Evolutionary conservation across 1,140 invertebrate species (phyloP).

Genomic region (Rhyzopertha dominica): DNA sequence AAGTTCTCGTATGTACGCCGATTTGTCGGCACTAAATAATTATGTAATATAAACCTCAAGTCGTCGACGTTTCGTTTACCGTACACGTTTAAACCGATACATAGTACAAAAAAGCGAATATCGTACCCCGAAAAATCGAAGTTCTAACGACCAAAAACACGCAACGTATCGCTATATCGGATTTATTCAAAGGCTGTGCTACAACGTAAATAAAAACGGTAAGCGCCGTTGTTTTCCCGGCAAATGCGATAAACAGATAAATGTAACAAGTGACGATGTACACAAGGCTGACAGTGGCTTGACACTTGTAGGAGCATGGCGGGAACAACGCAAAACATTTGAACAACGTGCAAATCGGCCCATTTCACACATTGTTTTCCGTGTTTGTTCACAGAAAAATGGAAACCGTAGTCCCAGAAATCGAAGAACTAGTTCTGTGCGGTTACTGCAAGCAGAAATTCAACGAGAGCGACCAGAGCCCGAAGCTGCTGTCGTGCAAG

Average conservation of each 20-base stretch:
- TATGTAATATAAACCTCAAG: conserved; percentile 43
- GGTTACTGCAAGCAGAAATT: conserved; percentile 63
- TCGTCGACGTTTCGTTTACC: conserved; percentile 36
- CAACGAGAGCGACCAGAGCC: conserved; percentile 62
- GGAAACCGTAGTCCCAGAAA: conserved; percentile 55
- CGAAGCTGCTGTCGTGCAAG: conserved; percentile 69
- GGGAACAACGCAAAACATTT: no score
- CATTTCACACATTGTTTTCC: no score
- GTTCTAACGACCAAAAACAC: conserved; percentile 35
- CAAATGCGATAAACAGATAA: neutral
- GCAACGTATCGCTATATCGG: conserved; percentile 40
- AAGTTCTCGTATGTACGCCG: conserved; percentile 41
- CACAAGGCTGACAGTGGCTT: no score
- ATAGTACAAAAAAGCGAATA: conserved; percentile 36
- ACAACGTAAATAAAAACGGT: conserved; percentile 43
- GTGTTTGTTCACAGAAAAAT: conserved; percentile 47
- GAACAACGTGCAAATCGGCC: no score
- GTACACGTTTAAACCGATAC: conserved; percentile 34
- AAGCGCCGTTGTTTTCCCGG: conserved; percentile 19
- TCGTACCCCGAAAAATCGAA: conserved; percentile 23
- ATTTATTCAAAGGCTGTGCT: conserved; percentile 43
- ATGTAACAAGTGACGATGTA: neutral
- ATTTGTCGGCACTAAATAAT: conserved; percentile 38
- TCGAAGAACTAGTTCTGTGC: conserved; percentile 66
- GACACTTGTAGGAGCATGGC: no score